Evolutionary conservation across 1,140 invertebrate species (phyloP).

Genomic region (Acromyrmex echinatior): DNA sequence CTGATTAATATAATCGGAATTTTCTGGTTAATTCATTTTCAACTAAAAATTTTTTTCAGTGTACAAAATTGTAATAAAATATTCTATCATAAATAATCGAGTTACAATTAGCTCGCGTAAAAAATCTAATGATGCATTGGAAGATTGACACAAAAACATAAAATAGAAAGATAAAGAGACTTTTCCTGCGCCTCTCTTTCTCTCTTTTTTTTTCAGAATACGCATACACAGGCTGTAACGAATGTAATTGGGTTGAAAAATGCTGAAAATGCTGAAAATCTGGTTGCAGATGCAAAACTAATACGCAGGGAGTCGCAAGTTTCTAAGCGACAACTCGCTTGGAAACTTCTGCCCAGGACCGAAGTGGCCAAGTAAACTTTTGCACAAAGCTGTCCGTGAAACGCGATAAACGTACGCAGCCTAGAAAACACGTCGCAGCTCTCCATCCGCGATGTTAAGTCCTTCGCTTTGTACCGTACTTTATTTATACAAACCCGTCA

Average conservation of each 20-base stretch:
- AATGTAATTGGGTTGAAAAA: constrained; percentile 32
- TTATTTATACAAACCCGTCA: neutral
- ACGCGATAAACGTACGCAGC: constrained; percentile 62
- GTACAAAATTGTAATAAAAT: neutral
- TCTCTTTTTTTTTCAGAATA: too few relatives aligned
- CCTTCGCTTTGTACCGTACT: constrained; percentile 13
- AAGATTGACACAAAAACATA: neutral
- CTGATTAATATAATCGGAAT: too few relatives aligned
- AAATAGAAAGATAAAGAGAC: neutral
- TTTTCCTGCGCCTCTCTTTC: too few relatives aligned
- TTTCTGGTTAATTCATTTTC: too few relatives aligned
- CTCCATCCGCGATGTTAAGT: constrained; percentile 13
- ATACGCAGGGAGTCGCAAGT: neutral
- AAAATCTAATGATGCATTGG: neutral
- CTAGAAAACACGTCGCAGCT: constrained; percentile 30
- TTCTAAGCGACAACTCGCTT: neutral
- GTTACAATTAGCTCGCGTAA: neutral
- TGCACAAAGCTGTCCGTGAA: constrained; percentile 54
- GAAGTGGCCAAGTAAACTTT: constrained; percentile 52
- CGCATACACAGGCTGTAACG: neutral
- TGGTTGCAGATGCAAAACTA: constrained; percentile 29
- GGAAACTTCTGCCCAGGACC: constrained; percentile 25
- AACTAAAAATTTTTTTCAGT: too few relatives aligned
- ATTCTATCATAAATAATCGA: neutral
- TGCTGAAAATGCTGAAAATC: constrained; percentile 16